These are phyloP conservation scores for Ephydatia muelleri DNA, from an alignment of 37 sponge, comb jelly and placozoan species.

Conservation along the genomic window DNA sequence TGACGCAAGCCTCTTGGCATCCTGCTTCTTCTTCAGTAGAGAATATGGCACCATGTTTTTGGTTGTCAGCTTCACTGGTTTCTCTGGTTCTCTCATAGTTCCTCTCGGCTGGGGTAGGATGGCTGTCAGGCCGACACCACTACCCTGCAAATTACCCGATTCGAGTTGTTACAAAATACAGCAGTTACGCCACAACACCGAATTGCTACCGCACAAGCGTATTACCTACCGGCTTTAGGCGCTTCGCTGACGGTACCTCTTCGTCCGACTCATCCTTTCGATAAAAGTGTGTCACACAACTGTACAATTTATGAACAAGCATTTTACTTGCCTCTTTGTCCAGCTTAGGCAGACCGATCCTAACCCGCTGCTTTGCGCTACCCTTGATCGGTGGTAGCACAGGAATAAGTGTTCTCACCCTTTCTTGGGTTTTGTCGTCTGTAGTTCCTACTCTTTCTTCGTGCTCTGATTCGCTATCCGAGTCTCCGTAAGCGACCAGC, in stretches of 20 bases:
- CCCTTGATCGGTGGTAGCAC: constrained; percentile 28
- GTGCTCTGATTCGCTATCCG: constrained; percentile 5
- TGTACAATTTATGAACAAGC: not conserved
- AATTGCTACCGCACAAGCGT: too few relatives aligned
- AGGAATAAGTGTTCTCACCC: constrained; percentile 27
- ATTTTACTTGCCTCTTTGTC: not conserved
- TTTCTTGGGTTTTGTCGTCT: not conserved
- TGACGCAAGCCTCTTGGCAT: not conserved
- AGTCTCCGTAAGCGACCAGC: constrained; percentile 42
- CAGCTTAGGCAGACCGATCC: constrained; percentile 28
- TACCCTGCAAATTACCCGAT: not conserved
- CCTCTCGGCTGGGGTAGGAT: constrained; percentile 63
- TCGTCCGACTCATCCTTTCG: constrained; percentile 12
- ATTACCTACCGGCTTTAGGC: not conserved
- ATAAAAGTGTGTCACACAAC: not conserved
- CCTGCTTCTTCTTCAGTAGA: constrained; percentile 28
- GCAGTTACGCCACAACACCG: too few relatives aligned
- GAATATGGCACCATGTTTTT: constrained; percentile 45
- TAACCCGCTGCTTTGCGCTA: constrained; percentile 18
- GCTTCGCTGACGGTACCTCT: not conserved
- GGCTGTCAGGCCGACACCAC: constrained; percentile 48
- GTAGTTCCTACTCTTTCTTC: not conserved
- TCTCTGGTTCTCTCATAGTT: not conserved
- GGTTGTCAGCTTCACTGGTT: not conserved
- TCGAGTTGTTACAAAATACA: too few relatives aligned